Conservation (phyloP, 2,888 invertebrate genomes). For the Drosophila rubida region DNA sequence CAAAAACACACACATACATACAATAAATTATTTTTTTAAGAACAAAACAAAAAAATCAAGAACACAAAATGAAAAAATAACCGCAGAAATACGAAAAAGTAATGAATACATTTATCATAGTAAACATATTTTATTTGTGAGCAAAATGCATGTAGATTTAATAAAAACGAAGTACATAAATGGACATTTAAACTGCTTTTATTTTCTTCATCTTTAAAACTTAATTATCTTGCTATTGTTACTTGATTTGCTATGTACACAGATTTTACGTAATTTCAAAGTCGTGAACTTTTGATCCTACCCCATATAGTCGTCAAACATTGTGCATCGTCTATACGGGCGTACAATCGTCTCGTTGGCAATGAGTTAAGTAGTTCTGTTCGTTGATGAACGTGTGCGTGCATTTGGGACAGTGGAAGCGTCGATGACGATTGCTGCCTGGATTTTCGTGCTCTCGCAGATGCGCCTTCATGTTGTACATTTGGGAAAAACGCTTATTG, state of each 20-base stretch:
- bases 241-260: constrained; percentile 26
- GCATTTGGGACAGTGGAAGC: constrained; percentile 70
- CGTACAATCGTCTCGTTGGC: constrained; percentile 62
- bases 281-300: not conserved
- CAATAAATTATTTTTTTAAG: constrained; percentile 81
- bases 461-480: constrained; percentile 78
- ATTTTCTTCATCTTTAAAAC: constrained; percentile 11
- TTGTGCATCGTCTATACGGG: constrained; percentile 44
- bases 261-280: constrained; percentile 2
- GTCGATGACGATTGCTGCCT: constrained; percentile 69
- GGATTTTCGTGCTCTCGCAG: constrained; percentile 71
- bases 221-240: constrained; percentile 2
- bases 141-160: constrained; percentile 78
- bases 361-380: constrained; percentile 65
- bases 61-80: constrained; percentile 54
- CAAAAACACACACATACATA: constrained; percentile 58
- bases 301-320: not conserved
- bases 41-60: constrained; percentile 40
- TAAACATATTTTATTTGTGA: constrained; percentile 80
- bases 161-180: constrained; percentile 60
- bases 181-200: constrained; percentile 36
- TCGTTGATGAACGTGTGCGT: constrained; percentile 74
- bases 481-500: constrained; percentile 75
- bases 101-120: constrained; percentile 73
- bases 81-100: constrained; percentile 65